Base-by-base conservation (phyloP, 1,140 invertebrate genomes). In the Calosoma granatense region DNA sequence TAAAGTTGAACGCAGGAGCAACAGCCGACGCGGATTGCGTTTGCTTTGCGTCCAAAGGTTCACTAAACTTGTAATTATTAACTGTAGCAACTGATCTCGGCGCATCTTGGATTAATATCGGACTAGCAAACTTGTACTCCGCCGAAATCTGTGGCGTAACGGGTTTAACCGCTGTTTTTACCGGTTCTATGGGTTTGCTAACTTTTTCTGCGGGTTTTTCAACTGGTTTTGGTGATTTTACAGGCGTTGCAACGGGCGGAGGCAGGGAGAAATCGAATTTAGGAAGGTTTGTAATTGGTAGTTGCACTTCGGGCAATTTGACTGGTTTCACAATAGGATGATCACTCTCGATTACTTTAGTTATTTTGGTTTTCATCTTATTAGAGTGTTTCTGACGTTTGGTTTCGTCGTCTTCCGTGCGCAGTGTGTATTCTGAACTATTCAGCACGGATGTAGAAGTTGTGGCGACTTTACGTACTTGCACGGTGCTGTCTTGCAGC, bases 271-370 rank as follows among this genome's bases (percentile, higher is more conserved):
- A 74, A 60, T 82, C 78, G 59, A 84, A 81, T 58, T 72, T 81
- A 0, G 82, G 82, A 51, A 81, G 63, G n/a, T 74, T 77, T 53
- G 79, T 78, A 36, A 81, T 79, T n/a, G 82, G 80, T 56, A 87
- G 72, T 39, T 74, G 68, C 56, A 81, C 76, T 53, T 75, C 75
- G 0, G 82, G 80, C 51, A 86, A 68, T 61, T 81, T 79, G 1
- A 84, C 69, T 14, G 74, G 65, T 53, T 76, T 68, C 0, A 76
- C 66, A 1, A 70, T 69, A 57, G 74, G 64, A 55, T 77, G 74
- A 4, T 74, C 64, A 1, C 70, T 60, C 12, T 66, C 53, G 30
- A 70, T 64, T 14, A 69, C 59, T 60, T 67, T 59, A 22, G 63
- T 62, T 59, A 72, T 58, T 66, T 75, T 65, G 64, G 54, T 64